Conservation (phyloP, 2,797 vertebrate genomes). For the Eurystomus glaucurus region DNA sequence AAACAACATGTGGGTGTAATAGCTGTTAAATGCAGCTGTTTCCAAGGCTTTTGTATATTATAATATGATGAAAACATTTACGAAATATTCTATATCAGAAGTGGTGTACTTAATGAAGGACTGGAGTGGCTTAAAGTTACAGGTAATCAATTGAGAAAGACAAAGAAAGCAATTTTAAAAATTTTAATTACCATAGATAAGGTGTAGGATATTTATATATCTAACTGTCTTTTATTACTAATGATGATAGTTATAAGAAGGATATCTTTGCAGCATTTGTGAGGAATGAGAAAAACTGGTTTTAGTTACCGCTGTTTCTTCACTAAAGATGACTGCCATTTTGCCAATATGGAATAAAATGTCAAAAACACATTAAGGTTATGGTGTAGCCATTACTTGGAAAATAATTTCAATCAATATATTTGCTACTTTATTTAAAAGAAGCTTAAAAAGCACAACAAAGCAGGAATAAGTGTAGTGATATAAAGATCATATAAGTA, state of each 20-base stretch:
- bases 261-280: not conserved
- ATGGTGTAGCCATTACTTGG: not conserved
- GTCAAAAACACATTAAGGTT: not conserved
- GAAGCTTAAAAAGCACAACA: not conserved
- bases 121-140: not conserved
- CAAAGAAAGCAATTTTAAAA: conserved; percentile 24
- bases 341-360: not conserved
- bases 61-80: not conserved
- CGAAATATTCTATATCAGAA: not conserved
- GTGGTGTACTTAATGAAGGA: not conserved
- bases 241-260: not conserved
- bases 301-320: not conserved
- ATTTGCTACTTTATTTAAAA: not conserved
- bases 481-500: not conserved
- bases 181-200: not conserved
- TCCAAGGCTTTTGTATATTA: not conserved
- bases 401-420: not conserved
- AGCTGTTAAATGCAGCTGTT: not conserved
- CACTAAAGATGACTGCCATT: not conserved
- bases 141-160: not conserved
- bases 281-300: not conserved
- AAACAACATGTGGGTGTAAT: not conserved
- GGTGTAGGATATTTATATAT: not conserved
- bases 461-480: not conserved
- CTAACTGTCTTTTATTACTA: conserved; percentile 5